Conservation (phyloP, 2,113 vertebrate genomes). For the Sinosuthora webbiana region DNA sequence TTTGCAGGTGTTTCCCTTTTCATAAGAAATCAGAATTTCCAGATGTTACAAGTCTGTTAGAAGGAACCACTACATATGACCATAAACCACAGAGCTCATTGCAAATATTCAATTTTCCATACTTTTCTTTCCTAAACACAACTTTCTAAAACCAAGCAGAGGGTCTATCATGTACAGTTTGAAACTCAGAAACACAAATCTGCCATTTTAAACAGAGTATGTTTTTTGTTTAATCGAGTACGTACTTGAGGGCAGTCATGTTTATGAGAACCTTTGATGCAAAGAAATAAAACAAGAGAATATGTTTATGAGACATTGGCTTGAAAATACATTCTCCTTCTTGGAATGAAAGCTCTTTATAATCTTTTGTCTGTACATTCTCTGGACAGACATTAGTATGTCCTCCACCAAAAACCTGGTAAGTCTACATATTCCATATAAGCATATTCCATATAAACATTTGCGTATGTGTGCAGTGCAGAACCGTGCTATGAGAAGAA, state of each 20-base stretch:
- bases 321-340: not conserved
- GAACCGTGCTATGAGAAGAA: not conserved
- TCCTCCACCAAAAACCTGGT: not conserved
- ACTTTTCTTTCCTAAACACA: not conserved
- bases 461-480: not conserved
- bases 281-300: slow-evolving; percentile 39
- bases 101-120: not conserved
- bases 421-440: not conserved
- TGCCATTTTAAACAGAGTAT: slow-evolving; percentile 23
- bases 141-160: not conserved
- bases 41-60: not conserved
- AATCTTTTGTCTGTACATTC: slow-evolving; percentile 7
- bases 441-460: not conserved
- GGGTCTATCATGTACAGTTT: not conserved
- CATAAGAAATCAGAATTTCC: slow-evolving; percentile 3
- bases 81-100: not conserved
- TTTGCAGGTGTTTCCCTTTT: not conserved
- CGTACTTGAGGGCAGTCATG: not conserved
- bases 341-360: not conserved
- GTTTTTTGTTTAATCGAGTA: slow-evolving; percentile 4
- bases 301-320: slow-evolving; percentile 31
- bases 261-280: not conserved
- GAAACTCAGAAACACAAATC: not conserved
- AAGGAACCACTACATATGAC: not conserved
- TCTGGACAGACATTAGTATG: not conserved